Evolutionary conservation across 2,888 invertebrate genomes (phyloP).

Genomic region (Lochmaea crataegi): DNA sequence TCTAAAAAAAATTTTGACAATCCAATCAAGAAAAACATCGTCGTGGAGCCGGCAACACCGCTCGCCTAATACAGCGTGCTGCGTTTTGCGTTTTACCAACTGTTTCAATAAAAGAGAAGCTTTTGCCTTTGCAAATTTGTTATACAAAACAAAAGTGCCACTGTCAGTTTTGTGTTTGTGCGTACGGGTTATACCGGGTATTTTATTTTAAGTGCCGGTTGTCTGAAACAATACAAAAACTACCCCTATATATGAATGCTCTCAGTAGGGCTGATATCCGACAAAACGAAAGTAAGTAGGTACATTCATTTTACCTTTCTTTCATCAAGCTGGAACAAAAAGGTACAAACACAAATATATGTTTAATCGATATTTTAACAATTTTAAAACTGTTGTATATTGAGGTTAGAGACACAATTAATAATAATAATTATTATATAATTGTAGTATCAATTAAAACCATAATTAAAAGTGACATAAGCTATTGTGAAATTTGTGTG

Average conservation of each 20-base stretch:
- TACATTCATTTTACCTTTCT: not conserved
- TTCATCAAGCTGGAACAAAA: constrained; percentile 1
- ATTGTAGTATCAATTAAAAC: not conserved
- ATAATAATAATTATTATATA: not conserved
- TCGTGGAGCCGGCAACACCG: constrained; percentile 37
- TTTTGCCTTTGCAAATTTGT: constrained; percentile 30
- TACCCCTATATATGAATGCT: not conserved
- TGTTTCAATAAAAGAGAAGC: constrained; percentile 33
- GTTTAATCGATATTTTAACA: constrained; percentile 9
- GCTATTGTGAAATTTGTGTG: not conserved
- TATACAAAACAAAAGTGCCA: constrained; percentile 19
- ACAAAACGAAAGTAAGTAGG: constrained; percentile 14
- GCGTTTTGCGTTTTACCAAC: constrained; percentile 43
- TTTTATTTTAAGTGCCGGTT: constrained; percentile 8
- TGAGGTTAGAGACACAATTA: not conserved
- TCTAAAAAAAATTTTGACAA: too few species aligned
- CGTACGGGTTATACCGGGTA: constrained; percentile 19
- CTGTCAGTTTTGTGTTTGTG: constrained; percentile 25
- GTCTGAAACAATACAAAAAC: not conserved
- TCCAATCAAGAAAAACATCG: constrained; percentile 17
- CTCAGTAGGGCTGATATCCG: not conserved
- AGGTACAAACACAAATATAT: not conserved
- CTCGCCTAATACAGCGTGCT: constrained; percentile 42
- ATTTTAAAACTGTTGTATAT: not conserved
- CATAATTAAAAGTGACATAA: constrained; percentile 1